phyloP scores from a whole-genome alignment of 2,888 invertebrate species.

The Sminthurides aquaticus region DNA sequence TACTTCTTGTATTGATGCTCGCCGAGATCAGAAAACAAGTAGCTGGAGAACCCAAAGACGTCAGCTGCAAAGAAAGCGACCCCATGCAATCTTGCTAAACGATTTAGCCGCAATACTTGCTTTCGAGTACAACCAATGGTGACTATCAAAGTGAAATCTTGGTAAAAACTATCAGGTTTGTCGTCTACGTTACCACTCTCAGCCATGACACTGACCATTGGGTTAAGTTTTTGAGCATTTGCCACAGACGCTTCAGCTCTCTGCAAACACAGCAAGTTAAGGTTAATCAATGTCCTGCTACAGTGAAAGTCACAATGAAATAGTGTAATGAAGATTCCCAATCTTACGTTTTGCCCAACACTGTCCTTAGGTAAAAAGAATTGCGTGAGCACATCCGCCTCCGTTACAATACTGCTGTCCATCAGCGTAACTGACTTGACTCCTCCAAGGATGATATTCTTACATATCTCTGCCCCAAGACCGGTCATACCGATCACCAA shows the following conservation, averaged over 20 bases:
- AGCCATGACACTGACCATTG: conserved; percentile 73
- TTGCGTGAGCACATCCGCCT: conserved; percentile 70
- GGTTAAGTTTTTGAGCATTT: conserved; percentile 78
- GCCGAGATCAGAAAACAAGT: conserved; percentile 79
- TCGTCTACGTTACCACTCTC: conserved; percentile 53
- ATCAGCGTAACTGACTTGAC: conserved; percentile 79
- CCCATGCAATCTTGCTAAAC: conserved; percentile 63
- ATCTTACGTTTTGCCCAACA: conserved; percentile 66
- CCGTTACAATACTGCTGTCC: conserved; percentile 65
- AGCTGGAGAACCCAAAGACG: conserved; percentile 89
- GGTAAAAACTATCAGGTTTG: conserved; percentile 65
- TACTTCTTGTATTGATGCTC: conserved; percentile 73
- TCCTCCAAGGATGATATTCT: conserved; percentile 89
- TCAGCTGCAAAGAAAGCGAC: conserved; percentile 83
- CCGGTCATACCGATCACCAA: conserved; percentile 81
- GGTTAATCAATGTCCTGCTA: too few relatives aligned
- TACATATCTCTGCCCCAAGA: conserved; percentile 89
- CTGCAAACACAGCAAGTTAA: conserved; percentile 49
- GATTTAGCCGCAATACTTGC: conserved; percentile 66
- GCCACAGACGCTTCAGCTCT: conserved; percentile 74
- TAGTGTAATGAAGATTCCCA: background rate
- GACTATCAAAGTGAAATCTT: conserved; percentile 71
- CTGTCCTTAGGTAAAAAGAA: conserved; percentile 68
- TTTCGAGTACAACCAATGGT: conserved; percentile 66
- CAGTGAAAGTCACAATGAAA: conserved; percentile 6